These are phyloP conservation scores for Albula glossodonta DNA, from an alignment of 2,113 vertebrate genomes.

Conservation along the genomic window DNA sequence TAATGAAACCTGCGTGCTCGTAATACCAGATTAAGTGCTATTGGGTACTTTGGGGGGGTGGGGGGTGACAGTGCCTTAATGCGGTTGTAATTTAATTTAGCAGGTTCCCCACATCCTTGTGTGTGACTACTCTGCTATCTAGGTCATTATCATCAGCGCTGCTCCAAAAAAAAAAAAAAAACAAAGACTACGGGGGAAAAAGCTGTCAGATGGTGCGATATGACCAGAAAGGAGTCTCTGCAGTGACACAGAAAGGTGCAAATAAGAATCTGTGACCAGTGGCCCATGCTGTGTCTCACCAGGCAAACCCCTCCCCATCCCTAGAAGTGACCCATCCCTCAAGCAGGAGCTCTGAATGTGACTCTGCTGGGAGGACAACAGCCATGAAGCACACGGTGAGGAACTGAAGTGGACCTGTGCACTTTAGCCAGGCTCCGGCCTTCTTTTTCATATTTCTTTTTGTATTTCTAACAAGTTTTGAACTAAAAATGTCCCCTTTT, in stretches of 20 bases:
- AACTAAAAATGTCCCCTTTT: too few relatives aligned
- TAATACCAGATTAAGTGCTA: background rate
- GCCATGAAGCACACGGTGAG: too few relatives aligned
- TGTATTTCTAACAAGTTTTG: too few relatives aligned
- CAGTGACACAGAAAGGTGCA: background rate
- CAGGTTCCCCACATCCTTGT: background rate
- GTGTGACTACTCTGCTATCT: background rate
- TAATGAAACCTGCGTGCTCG: background rate
- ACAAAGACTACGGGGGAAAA: background rate
- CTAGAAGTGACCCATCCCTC: background rate
- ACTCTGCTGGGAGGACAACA: slow-evolving; percentile 4
- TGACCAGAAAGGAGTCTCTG: background rate
- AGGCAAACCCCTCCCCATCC: background rate
- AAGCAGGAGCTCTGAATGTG: background rate
- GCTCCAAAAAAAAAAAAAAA: slow-evolving; percentile 30
- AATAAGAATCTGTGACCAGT: background rate
- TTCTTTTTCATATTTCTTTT: too few relatives aligned
- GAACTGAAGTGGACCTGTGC: too few relatives aligned
- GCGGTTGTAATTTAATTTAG: slow-evolving; percentile 5
- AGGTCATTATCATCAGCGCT: background rate
- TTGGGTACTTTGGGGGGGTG: background rate
- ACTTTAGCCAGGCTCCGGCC: too few relatives aligned
- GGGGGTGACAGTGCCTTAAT: background rate
- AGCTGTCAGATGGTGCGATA: background rate
- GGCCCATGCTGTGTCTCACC: background rate